Conservation (phyloP, 1,140 invertebrate species). For the Nasonia longicornis region DNA sequence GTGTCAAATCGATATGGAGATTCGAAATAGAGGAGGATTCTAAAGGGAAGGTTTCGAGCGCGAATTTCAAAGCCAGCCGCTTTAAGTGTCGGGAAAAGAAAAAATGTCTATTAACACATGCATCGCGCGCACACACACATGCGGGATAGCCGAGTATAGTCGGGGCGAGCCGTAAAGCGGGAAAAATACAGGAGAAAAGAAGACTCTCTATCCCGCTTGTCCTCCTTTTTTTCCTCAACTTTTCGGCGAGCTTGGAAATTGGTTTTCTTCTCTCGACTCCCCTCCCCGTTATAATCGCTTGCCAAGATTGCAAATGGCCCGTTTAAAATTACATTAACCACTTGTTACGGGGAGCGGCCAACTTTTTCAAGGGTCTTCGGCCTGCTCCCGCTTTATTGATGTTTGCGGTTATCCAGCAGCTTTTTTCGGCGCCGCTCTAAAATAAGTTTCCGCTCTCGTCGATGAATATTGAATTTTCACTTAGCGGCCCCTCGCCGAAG, state of each 20-base stretch:
- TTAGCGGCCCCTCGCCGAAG: neutral
- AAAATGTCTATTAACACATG: too few relatives aligned
- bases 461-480: constrained; percentile 8
- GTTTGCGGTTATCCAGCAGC: neutral
- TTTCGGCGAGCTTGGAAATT: constrained; percentile 2
- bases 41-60: neutral
- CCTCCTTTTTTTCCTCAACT: neutral
- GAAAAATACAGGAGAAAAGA: neutral
- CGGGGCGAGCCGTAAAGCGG: neutral
- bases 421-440: neutral
- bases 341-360: neutral
- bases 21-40: neutral
- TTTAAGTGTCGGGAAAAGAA: too few relatives aligned
- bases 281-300: constrained; percentile 11
- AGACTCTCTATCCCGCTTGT: neutral
- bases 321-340: constrained; percentile 25
- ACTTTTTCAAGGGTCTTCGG: neutral
- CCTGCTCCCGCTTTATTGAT: neutral
- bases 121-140: too few relatives aligned
- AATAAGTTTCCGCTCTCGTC: neutral
- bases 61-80: neutral
- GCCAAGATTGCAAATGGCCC: constrained; percentile 23
- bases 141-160: too few relatives aligned
- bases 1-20: neutral
- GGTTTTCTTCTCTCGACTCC: constrained; percentile 27